These are phyloP conservation scores for Stegodyphus mimosarum DNA, from an alignment of 1,140 invertebrate genomes.

Conservation along the genomic window DNA sequence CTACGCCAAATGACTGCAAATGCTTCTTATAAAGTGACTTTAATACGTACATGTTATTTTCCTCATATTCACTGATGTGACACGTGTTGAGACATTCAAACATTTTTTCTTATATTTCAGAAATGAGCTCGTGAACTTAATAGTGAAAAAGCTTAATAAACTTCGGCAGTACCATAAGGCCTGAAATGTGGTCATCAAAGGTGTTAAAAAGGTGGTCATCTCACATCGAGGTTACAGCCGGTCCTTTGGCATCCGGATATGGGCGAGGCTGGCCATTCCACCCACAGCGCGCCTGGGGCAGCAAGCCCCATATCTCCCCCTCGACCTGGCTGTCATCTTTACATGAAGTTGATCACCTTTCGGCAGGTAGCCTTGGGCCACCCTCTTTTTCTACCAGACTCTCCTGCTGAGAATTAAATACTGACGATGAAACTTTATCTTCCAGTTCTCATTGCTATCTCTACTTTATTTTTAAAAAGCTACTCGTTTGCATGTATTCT, in stretches of 20 bases:
- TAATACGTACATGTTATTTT: too few relatives aligned
- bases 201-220: conserved; percentile 2
- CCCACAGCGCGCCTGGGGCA: not conserved
- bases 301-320: not conserved
- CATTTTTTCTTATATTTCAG: too few relatives aligned
- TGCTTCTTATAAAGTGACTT: too few relatives aligned
- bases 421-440: not conserved
- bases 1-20: too few relatives aligned
- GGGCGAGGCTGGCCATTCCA: not conserved
- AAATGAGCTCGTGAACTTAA: too few relatives aligned
- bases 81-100: too few relatives aligned
- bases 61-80: too few relatives aligned
- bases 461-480: too few relatives aligned
- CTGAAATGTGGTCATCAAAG: not conserved
- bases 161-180: too few relatives aligned
- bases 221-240: not conserved
- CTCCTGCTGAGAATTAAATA: not conserved
- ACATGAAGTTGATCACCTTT: not conserved
- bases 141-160: too few relatives aligned
- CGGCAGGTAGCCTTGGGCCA: not conserved
- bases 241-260: not conserved
- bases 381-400: not conserved
- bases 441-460: not conserved
- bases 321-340: not conserved
- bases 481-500: too few relatives aligned